These are phyloP conservation scores for Scytalopus superciliaris DNA, from an alignment of 2,113 vertebrate genomes.

Conservation along the genomic window DNA sequence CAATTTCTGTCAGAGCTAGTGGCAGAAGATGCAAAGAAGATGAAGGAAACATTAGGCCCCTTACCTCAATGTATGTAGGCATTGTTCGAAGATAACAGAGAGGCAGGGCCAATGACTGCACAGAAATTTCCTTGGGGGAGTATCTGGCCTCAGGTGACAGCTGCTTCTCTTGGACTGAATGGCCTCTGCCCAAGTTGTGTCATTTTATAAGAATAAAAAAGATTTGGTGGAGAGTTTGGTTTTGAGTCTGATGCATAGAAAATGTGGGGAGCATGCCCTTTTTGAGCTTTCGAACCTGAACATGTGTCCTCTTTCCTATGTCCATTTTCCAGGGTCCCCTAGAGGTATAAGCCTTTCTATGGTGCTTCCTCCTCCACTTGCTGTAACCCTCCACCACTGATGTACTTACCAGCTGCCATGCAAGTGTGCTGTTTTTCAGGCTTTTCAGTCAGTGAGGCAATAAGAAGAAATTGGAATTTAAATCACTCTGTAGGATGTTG, in stretches of 20 bases:
- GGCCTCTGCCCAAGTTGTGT: background rate
- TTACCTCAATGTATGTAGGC: background rate
- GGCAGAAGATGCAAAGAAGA: background rate
- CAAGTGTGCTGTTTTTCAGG: background rate
- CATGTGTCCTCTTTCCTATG: background rate
- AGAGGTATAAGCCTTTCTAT: background rate
- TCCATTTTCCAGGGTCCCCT: background rate
- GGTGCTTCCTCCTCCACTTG: background rate
- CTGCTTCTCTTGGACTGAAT: background rate
- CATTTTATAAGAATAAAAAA: background rate
- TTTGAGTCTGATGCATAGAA: background rate
- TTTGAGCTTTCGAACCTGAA: background rate
- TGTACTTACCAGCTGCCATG: background rate
- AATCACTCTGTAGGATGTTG: background rate
- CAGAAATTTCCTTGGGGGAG: background rate
- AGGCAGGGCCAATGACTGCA: background rate
- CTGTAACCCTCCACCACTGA: background rate
- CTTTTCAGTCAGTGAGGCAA: background rate
- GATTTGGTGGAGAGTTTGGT: background rate
- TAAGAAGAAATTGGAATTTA: background rate
- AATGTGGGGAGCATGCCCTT: accelerated
- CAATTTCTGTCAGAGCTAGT: background rate
- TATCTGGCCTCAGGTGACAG: background rate
- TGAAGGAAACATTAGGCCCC: background rate
- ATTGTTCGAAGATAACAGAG: background rate